Evolutionary conservation across 2,888 invertebrate genomes (phyloP).

Genomic region (Homarus gammarus): DNA sequence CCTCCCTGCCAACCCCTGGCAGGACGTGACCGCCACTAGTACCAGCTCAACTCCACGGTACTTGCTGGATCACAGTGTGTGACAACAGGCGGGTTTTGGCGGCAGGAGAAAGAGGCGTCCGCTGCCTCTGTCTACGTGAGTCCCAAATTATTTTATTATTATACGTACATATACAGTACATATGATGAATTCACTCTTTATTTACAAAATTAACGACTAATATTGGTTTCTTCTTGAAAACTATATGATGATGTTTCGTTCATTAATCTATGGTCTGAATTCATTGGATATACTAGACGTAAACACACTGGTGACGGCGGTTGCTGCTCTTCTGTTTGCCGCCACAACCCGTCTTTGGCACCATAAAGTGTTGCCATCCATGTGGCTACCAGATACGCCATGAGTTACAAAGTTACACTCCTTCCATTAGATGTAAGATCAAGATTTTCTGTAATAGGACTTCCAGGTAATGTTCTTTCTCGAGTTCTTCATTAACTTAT

Average conservation of each 20-base stretch:
- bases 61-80: background rate
- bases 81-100: background rate
- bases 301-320: too few relatives aligned
- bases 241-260: too few relatives aligned
- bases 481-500: too few relatives aligned
- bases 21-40: background rate
- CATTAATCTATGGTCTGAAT: too few relatives aligned
- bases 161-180: too few relatives aligned
- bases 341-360: background rate
- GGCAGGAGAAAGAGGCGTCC: background rate
- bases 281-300: too few relatives aligned
- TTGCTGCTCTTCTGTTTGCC: too few relatives aligned
- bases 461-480: constrained; percentile 34
- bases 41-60: constrained; percentile 17
- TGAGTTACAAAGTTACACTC: constrained; percentile 57
- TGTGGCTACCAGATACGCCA: constrained; percentile 24
- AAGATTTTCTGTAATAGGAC: constrained; percentile 44
- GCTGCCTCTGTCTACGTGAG: too few relatives aligned
- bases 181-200: too few relatives aligned
- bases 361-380: constrained; percentile 18
- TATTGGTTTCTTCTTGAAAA: too few relatives aligned
- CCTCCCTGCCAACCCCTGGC: background rate
- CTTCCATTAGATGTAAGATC: constrained; percentile 54
- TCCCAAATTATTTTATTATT: too few relatives aligned
- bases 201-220: too few relatives aligned